Conservation (phyloP, 2,113 vertebrate species). For the Zapus hudsonius region DNA sequence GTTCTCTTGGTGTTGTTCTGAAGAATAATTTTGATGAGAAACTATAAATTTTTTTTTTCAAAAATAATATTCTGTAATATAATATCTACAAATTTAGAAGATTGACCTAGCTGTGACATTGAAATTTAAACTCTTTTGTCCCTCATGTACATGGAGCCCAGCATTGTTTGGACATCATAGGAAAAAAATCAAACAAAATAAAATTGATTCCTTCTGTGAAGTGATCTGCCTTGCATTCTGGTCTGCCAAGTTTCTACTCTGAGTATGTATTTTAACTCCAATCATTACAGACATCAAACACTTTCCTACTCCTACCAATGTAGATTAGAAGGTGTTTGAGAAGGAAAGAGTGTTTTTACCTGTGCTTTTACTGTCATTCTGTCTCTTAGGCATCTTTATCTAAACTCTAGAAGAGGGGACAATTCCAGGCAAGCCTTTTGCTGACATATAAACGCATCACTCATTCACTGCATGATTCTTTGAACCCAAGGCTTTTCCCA, state of each 20-base stretch:
- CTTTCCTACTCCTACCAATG: background rate
- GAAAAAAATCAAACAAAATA: background rate
- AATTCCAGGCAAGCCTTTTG: background rate
- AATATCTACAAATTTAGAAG: background rate
- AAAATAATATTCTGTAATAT: background rate
- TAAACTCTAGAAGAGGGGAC: background rate
- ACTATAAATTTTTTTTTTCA: background rate
- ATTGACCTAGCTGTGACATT: background rate
- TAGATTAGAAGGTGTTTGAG: background rate
- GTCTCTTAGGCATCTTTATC: background rate
- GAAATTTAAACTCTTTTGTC: background rate
- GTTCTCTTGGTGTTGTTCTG: background rate
- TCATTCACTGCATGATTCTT: background rate
- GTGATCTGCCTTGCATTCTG: background rate
- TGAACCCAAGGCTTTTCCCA: background rate
- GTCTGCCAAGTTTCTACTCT: background rate
- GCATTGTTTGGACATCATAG: background rate
- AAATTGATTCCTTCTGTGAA: background rate
- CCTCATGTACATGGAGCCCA: background rate
- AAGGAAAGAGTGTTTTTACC: background rate
- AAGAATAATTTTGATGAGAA: conserved; percentile 17
- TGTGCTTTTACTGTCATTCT: background rate
- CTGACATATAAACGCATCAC: background rate
- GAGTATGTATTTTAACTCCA: background rate
- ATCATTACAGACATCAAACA: background rate